Percentiles rank a stretch among this genome's conserved stretches.
These are phyloP conservation scores for Scomber colias DNA, from an alignment of 2,113 vertebrate species.

Conservation along the genomic window DNA sequence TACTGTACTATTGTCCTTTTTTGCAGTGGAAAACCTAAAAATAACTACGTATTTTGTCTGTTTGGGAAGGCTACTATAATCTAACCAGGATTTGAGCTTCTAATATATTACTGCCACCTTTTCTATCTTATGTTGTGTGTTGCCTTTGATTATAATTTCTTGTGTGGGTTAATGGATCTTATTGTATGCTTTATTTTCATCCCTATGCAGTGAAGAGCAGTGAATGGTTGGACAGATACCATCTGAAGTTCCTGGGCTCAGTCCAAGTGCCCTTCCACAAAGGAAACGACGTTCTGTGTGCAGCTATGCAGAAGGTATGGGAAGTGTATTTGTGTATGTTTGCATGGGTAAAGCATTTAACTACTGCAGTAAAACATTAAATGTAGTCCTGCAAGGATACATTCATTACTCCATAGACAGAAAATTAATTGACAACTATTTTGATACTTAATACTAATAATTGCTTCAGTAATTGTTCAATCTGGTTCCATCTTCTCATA, in stretches of 20 bases:
- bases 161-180: neutral
- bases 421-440: too few relatives aligned
- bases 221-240: conserved; percentile 95
- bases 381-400: too few relatives aligned
- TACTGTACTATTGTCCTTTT: too few relatives aligned
- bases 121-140: neutral
- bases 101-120: neutral
- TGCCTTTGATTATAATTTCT: neutral
- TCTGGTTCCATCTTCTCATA: too few relatives aligned
- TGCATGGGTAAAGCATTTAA: neutral
- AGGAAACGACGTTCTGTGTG: conserved; percentile 96
- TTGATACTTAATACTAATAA: too few relatives aligned
- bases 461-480: too few relatives aligned
- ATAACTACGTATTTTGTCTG: too few relatives aligned
- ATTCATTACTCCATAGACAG: too few relatives aligned
- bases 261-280: conserved; percentile 98
- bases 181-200: neutral
- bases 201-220: conserved; percentile 85
- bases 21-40: too few relatives aligned
- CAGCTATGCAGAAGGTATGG: conserved; percentile 98
- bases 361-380: neutral
- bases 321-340: neutral
- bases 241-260: conserved; percentile 95
- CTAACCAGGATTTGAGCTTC: too few relatives aligned
- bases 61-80: too few relatives aligned